Percentiles rank a stretch among this genome's conserved stretches.
Conservation (phyloP, 1,140 invertebrate species). For the Drosophila lini region DNA sequence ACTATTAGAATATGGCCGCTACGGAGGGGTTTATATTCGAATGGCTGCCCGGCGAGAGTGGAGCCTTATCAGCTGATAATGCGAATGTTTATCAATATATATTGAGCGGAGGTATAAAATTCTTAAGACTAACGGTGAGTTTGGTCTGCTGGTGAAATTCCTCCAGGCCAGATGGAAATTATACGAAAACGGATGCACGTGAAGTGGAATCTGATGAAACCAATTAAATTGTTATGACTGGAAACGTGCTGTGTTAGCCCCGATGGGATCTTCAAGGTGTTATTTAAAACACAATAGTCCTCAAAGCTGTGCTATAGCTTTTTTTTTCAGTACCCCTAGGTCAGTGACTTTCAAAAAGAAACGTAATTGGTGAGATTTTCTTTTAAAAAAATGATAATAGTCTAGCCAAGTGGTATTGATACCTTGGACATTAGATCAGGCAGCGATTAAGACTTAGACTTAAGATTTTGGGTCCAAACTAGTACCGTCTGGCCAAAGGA, state of each 20-base stretch:
- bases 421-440: background rate
- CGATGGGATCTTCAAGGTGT: background rate
- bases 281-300: background rate
- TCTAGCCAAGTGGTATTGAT: background rate
- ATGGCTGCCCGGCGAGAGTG: background rate
- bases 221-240: slow-evolving; percentile 4
- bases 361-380: background rate
- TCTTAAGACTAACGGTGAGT: slow-evolving; percentile 47
- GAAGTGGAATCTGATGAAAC: slow-evolving; percentile 2
- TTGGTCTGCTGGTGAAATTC: slow-evolving; percentile 33
- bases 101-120: slow-evolving; percentile 28
- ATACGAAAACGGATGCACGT: background rate
- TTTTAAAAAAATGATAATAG: background rate
- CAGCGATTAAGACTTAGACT: background rate
- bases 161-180: background rate
- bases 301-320: background rate
- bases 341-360: slow-evolving; percentile 4
- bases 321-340: slow-evolving; percentile 1
- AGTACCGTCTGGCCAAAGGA: background rate
- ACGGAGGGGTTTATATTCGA: slow-evolving; percentile 46
- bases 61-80: slow-evolving; percentile 37
- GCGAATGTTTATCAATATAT: slow-evolving; percentile 32
- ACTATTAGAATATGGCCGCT: slow-evolving; percentile 32
- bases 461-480: too few species aligned
- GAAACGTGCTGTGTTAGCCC: background rate